Evolutionary conservation across 2,113 vertebrate species (phyloP), one percentile per base, ranked within the genome.

Genomic region (Rhinolophus ferrumequinum): DNA sequence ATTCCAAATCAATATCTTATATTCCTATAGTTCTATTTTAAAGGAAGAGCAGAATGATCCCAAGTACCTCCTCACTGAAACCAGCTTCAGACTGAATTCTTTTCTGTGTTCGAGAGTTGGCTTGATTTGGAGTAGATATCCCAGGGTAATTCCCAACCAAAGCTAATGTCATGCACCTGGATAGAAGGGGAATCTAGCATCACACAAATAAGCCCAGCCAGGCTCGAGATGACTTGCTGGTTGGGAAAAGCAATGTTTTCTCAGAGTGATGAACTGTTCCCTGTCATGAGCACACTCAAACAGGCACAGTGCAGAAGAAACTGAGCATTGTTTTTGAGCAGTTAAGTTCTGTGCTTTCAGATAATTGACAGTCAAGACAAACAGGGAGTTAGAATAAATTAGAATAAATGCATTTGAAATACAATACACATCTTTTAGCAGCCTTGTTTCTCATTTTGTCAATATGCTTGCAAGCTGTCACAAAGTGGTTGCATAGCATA

Each of bases 371-470:
- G 41, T 69, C 30, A 88, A 92, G 47, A 35, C 76, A 87, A 76
- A 60, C 28, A 54, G 9, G 15, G 44, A 84, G 38, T 22, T 41
- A 90, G 81, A 86, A 86, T 66, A 92, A 76, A 72, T 83, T 35
- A 94, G 70, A 79, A 72, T 73, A 92, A 82, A 92, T 79, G 4
- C 14, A 30, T 58, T 69, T 84, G 62, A 80, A 94, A 77, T 22
- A 80, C 21, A 79, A 77, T 83, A 64, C 9, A 38, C 26, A 73
- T 87, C 21, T 88, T 93, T 88, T 79, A 79, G 38, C 8, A 38
- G 72, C 7, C 44, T 79, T 58, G 30, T 72, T 83, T 26, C 66
- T 94, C 47, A 70, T 72, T 76, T 92, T 89, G 70, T 92, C 33
- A 94, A 94, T 84, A 72, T 77, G 38, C 30, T 92, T 56, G 6